phyloP scores from a whole-genome alignment of 2,888 invertebrate species.

The Melipona bicolor region DNA sequence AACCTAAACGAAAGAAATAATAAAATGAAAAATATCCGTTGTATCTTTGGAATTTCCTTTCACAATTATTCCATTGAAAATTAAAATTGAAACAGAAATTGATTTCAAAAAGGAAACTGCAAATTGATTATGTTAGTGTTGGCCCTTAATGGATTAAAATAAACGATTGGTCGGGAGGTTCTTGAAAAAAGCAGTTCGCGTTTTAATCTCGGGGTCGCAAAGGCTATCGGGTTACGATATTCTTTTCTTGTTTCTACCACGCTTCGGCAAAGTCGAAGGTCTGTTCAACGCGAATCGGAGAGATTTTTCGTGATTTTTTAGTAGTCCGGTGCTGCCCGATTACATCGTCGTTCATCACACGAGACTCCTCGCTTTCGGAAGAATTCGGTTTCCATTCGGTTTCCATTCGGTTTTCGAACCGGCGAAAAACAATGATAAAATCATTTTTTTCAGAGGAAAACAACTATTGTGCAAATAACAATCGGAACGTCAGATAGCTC shows the following conservation, averaged over 20 bases:
- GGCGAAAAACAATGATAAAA: not conserved
- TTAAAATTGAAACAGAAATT: not conserved
- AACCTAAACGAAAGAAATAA: not conserved
- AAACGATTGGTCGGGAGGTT: conserved; percentile 18
- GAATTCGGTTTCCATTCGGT: not conserved
- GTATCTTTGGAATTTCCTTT: not conserved
- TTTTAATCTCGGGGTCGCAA: conserved; percentile 73
- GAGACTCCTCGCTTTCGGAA: not conserved
- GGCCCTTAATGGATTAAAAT: not conserved
- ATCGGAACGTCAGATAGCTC: not conserved
- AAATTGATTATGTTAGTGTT: not conserved
- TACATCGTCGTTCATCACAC: not conserved
- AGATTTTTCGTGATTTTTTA: conserved; percentile 41
- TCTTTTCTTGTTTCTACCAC: conserved; percentile 37
- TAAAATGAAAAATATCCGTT: not conserved
- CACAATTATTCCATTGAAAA: not conserved
- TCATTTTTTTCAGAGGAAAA: conserved; percentile 42
- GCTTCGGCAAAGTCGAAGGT: conserved; percentile 66
- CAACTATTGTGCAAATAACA: not conserved
- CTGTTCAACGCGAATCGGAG: conserved; percentile 60
- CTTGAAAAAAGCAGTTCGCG: conserved; percentile 20
- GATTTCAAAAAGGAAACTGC: not conserved
- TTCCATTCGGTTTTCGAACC: no score
- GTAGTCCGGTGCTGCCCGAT: no score
- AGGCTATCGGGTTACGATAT: conserved; percentile 68